Percentiles rank a stretch among this genome's conserved stretches.
Evolutionary conservation across 2,113 vertebrate species (phyloP).

Genomic region (Oophaga pumilio): DNA sequence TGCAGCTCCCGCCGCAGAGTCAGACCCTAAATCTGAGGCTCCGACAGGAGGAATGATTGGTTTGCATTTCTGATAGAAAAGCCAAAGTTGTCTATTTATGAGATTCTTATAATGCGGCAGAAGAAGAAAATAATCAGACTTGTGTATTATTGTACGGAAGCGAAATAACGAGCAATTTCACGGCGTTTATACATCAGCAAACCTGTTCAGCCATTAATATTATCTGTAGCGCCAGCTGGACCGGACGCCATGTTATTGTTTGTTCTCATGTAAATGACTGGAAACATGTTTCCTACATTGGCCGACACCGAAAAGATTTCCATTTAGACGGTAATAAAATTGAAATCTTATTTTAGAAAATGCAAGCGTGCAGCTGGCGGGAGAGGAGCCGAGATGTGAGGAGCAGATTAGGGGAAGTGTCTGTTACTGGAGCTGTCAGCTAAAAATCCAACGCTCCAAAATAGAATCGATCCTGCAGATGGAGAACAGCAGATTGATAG

Average conservation of each 20-base stretch:
- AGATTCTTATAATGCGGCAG: neutral
- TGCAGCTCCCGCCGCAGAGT: neutral
- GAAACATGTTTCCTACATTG: neutral
- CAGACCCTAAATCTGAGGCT: neutral
- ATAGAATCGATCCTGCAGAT: neutral
- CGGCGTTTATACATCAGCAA: neutral
- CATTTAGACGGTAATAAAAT: conserved; percentile 9
- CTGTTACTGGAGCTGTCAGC: conserved; percentile 18
- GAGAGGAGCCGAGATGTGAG: neutral
- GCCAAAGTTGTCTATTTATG: neutral
- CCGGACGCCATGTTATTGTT: neutral
- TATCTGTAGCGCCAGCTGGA: conserved; percentile 11
- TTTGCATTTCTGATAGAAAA: conserved; percentile 1
- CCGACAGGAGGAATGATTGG: neutral
- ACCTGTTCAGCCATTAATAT: conserved; percentile 35
- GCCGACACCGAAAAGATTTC: conserved; percentile 7
- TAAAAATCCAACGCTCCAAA: neutral
- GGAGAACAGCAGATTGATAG: neutral
- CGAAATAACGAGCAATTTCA: conserved; percentile 1
- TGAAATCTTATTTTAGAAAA: conserved; percentile 32
- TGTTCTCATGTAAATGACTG: conserved; percentile 32
- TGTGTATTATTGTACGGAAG: neutral
- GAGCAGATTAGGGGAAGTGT: neutral
- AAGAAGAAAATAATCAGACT: conserved; percentile 7
- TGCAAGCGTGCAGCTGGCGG: conserved; percentile 18